phyloP scores from a whole-genome alignment of 2,888 invertebrate genomes.

The Lithophane ornitopus region DNA sequence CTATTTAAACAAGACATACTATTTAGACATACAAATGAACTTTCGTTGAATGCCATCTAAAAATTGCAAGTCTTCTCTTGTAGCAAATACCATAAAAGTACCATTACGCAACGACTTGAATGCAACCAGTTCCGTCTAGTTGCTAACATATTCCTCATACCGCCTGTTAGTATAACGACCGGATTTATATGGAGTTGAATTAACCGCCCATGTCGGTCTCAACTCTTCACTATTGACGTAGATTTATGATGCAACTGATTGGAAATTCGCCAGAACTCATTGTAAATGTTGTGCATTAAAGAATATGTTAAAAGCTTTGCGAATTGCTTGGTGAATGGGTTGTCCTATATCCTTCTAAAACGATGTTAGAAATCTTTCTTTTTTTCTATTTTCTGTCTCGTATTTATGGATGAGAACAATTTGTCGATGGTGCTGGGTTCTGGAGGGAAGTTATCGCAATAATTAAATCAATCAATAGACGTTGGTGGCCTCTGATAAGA shows the following conservation, averaged over 20 bases:
- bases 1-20: background rate
- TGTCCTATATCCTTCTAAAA: conserved; percentile 27
- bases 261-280: conserved; percentile 73
- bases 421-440: background rate
- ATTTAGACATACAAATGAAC: too few species aligned
- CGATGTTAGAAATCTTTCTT: conserved; percentile 13
- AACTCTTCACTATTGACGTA: conserved; percentile 66
- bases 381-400: background rate
- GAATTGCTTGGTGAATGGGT: conserved; percentile 32
- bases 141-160: conserved; percentile 45
- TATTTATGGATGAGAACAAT: background rate
- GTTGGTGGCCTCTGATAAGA: background rate
- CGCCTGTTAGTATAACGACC: conserved; percentile 66
- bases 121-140: conserved; percentile 37
- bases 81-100: conserved; percentile 17
- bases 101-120: conserved; percentile 13
- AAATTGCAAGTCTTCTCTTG: conserved; percentile 2
- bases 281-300: conserved; percentile 65
- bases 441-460: background rate
- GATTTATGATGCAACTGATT: conserved; percentile 77
- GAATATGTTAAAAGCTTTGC: conserved; percentile 65
- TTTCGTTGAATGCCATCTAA: background rate
- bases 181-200: conserved; percentile 71
- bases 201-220: conserved; percentile 71
- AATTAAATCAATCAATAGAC: background rate